These are phyloP conservation scores for Platysteira castanea DNA, from an alignment of 2,113 vertebrate species.

Conservation along the genomic window DNA sequence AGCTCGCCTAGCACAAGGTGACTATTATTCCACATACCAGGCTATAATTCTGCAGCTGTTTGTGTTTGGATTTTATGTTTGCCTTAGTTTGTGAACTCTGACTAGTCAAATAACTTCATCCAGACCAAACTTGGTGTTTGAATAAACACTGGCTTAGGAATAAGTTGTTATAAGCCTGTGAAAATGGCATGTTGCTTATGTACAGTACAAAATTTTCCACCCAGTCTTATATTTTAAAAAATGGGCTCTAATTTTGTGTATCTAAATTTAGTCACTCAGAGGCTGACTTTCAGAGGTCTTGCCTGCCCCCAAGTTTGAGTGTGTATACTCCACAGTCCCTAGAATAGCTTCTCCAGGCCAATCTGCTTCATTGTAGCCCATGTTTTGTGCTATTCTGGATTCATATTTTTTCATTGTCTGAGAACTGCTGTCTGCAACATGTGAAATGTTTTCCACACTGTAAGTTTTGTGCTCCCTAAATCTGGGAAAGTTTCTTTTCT, in stretches of 20 bases:
- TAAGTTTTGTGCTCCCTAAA: not conserved
- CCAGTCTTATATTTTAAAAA: constrained; percentile 5
- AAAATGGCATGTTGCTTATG: constrained; percentile 4
- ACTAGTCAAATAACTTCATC: not conserved
- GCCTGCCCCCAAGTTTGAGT: not conserved
- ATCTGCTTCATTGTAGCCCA: not conserved
- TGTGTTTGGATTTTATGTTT: constrained; percentile 12
- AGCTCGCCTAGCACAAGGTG: not conserved
- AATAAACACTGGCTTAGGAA: not conserved
- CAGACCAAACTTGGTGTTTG: not conserved
- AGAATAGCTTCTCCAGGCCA: not conserved
- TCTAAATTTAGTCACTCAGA: not conserved
- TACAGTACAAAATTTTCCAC: not conserved
- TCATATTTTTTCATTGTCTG: not conserved
- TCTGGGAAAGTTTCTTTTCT: not conserved
- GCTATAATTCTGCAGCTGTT: not conserved
- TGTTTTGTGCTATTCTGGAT: not conserved
- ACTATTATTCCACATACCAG: not conserved
- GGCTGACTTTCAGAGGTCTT: not conserved
- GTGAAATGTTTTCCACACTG: not conserved
- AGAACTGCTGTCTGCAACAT: not conserved
- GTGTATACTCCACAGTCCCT: not conserved
- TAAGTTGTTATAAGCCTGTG: not conserved
- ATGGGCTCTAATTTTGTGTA: constrained; percentile 17
- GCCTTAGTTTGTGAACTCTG: not conserved